Conservation (phyloP, 2,113 vertebrate species). For the Nicator chloris region DNA sequence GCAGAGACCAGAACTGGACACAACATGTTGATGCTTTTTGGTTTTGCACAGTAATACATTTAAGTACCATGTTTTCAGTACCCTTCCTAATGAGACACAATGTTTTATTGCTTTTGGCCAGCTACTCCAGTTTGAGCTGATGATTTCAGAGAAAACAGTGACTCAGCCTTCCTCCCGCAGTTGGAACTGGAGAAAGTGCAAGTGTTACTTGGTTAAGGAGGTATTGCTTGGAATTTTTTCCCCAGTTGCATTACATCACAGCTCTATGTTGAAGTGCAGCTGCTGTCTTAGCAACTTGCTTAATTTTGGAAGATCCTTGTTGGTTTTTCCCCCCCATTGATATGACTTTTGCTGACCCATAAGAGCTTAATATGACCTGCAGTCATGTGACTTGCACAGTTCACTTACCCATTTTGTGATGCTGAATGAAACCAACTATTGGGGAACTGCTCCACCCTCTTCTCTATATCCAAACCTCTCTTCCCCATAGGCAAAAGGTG, state of each 20-base stretch:
- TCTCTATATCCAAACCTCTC: background rate
- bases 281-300: background rate
- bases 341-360: rapidly evolving
- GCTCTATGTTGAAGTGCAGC: background rate
- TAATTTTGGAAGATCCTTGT: background rate
- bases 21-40: background rate
- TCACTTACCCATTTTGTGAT: background rate
- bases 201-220: background rate
- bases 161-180: background rate
- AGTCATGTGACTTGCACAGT: background rate
- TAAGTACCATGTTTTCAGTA: background rate
- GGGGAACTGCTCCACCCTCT: background rate
- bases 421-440: background rate
- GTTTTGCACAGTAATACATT: background rate
- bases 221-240: background rate
- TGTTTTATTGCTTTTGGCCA: background rate
- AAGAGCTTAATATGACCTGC: background rate
- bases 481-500: background rate
- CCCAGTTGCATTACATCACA: background rate
- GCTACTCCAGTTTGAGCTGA: background rate
- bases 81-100: background rate
- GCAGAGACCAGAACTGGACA: background rate
- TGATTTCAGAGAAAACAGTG: background rate
- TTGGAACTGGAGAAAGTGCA: background rate
- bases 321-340: background rate